Evolutionary conservation across 1,140 invertebrate species (phyloP), one percentile per base, ranked within the genome.

Genomic region (Sinella curviseta): DNA sequence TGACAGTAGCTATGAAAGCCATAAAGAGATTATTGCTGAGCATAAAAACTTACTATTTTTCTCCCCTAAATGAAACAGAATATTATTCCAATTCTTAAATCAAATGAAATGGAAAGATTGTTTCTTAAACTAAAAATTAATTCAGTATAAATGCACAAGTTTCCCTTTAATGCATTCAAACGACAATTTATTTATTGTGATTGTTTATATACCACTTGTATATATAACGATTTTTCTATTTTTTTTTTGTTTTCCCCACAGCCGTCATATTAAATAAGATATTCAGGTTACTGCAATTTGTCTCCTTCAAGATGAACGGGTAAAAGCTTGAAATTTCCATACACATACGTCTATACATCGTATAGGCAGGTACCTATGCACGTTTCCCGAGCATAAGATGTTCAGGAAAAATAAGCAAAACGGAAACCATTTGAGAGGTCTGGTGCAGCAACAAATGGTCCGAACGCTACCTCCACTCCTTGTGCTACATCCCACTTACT

Each of bases 361-460:
- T n/a, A n/a, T n/a, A n/a, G n/a, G n/a, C n/a, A n/a, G n/a, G n/a
- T n/a, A n/a, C n/a, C n/a, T n/a, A n/a, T n/a, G n/a, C n/a, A n/a
- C 20, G 8, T 48, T 20, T 48, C 39, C 20, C 39, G 39, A 8
- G 39, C 39, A 20, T 48, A 48, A 8, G 39, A 48, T 20, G 20
- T 20, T 8, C 8, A 48, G 20, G 39, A 48, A 48, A 48, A 48
- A 48, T 48, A 48, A 48, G 39, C 39, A 12, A 20, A 48, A 48
- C 39, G 39, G 39, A 48, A 48, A 30, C 65, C 65, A 70, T 70
- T 70, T 70, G 65, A 30, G 31, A 70, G 65, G 65, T 33, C 26
- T 70, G 65, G 28, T 70, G 65, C 65, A 65, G 57, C 57, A 70
- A 70, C 65, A 70, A 70, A 70, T 70, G 65, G 65, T 70, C 65